These are phyloP conservation scores for Hyaena hyaena DNA, from an alignment of 2,113 vertebrate genomes.

Conservation along the genomic window DNA sequence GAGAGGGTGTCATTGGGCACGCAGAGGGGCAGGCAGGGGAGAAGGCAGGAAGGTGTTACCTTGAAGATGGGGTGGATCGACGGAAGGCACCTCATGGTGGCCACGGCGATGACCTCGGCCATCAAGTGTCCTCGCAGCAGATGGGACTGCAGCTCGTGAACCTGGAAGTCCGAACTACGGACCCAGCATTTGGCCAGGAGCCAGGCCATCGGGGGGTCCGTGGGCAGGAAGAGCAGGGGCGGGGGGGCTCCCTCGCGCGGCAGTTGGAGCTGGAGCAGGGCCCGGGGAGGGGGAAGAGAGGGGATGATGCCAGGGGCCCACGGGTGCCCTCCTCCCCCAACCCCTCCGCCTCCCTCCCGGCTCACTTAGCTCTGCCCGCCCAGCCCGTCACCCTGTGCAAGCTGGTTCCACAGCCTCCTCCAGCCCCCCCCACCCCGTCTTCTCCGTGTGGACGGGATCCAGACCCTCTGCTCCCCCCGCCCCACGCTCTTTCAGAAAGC, in stretches of 20 bases:
- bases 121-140: slow-evolving; percentile 89
- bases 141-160: slow-evolving; percentile 89
- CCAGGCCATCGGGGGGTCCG: slow-evolving; percentile 85
- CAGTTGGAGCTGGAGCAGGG: slow-evolving; percentile 53
- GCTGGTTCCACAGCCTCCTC: neutral
- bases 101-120: slow-evolving; percentile 87
- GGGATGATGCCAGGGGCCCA: neutral
- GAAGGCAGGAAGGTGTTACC: slow-evolving; percentile 71
- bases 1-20: neutral
- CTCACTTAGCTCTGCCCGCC: neutral
- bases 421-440: neutral
- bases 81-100: slow-evolving; percentile 88
- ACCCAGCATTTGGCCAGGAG: slow-evolving; percentile 91
- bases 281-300: neutral
- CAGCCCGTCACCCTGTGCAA: rapidly evolving
- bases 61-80: slow-evolving; percentile 89
- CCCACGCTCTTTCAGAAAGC: neutral
- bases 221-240: slow-evolving; percentile 83
- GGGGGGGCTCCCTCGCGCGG: neutral
- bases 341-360: neutral
- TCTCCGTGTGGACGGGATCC: neutral
- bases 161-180: slow-evolving; percentile 89
- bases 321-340: neutral
- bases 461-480: neutral
- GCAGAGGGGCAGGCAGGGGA: neutral